Percentiles rank a stretch among this genome's conserved stretches.
Conservation (phyloP, 2,113 vertebrate species). For the Notothenia rossii region DNA sequence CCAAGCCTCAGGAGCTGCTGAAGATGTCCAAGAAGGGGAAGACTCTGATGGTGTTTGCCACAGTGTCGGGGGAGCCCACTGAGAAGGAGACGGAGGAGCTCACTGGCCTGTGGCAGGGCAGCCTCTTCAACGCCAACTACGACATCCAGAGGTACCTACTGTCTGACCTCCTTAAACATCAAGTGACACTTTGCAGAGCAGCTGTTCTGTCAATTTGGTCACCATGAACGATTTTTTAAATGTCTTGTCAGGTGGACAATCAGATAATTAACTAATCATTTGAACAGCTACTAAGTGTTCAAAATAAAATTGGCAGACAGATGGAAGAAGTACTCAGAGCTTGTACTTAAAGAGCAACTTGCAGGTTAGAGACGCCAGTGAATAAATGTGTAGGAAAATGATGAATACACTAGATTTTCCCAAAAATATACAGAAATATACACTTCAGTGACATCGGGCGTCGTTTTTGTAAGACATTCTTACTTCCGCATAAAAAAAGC, state of each 20-base stretch:
- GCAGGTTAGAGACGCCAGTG: no score
- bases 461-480: no score
- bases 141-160: conserved; percentile 92
- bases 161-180: background rate
- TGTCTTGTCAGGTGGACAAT: background rate
- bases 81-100: conserved; percentile 97
- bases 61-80: conserved; percentile 90
- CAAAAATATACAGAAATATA: no score
- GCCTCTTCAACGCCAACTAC: conserved; percentile 97
- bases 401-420: no score
- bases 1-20: conserved; percentile 93
- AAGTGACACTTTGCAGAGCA: background rate
- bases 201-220: background rate
- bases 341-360: no score
- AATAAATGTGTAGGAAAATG: no score
- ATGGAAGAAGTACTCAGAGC: no score
- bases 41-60: conserved; percentile 97
- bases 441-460: no score
- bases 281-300: no score
- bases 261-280: background rate
- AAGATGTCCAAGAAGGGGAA: conserved; percentile 96
- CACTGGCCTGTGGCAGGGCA: conserved; percentile 95
- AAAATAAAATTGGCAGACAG: no score
- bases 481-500: no score
- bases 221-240: background rate